Percentiles rank a stretch among this genome's conserved stretches.
These are phyloP conservation scores for Helarctos malayanus DNA, from an alignment of 2,797 vertebrate species.

Conservation along the genomic window DNA sequence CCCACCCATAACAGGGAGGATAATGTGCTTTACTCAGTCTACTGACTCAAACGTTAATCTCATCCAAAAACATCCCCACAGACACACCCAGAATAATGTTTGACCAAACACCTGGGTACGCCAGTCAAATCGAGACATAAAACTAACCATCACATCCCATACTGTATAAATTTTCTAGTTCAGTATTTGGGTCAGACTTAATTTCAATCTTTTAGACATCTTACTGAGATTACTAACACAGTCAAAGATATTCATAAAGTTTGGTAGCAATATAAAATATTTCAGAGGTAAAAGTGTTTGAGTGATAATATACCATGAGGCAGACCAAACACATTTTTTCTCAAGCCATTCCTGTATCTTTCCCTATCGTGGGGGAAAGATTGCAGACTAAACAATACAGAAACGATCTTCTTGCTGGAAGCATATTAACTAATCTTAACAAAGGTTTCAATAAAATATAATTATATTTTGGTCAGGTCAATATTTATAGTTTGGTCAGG, in stretches of 20 bases:
- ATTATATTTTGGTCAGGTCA: not conserved
- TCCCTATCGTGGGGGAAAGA: not conserved
- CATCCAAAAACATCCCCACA: not conserved
- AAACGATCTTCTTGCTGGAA: not conserved
- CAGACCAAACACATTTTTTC: not conserved
- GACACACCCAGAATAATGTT: not conserved
- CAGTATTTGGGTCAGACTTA: not conserved
- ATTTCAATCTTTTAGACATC: slow-evolving; percentile 29
- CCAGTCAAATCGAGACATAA: not conserved
- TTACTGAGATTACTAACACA: slow-evolving; percentile 20
- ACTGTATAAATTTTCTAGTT: not conserved
- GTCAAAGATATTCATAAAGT: not conserved
- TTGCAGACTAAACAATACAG: not conserved
- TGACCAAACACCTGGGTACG: not conserved
- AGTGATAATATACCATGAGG: not conserved
- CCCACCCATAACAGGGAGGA: not conserved
- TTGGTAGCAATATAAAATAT: slow-evolving; percentile 1
- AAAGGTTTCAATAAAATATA: slow-evolving; percentile 19
- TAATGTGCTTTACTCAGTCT: not conserved
- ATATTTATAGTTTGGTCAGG: not conserved
- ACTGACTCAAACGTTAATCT: not conserved
- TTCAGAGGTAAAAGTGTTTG: not conserved
- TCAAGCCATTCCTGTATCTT: slow-evolving; percentile 19
- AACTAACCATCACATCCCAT: not conserved
- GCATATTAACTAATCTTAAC: not conserved